A percentile compares a stretch with the other conserved stretches of the same genome.
Conservation (phyloP, 1,140 invertebrate genomes). For the Drosophila pallidifrons region DNA sequence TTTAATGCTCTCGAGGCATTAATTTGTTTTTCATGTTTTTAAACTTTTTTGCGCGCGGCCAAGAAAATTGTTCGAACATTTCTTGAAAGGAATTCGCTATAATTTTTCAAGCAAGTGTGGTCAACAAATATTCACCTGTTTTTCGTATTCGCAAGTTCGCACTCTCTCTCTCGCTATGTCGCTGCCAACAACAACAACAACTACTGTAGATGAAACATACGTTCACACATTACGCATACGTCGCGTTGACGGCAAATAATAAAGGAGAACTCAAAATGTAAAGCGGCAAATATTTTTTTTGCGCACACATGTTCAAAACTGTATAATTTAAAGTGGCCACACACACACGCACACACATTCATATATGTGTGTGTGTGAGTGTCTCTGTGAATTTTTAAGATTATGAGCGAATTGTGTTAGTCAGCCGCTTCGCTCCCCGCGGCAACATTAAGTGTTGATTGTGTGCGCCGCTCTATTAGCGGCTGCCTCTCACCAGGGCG, state of each 20-base stretch:
- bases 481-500: constrained; percentile 38
- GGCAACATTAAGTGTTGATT: constrained; percentile 81
- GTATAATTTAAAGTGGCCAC: constrained; percentile 52
- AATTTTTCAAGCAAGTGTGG: constrained; percentile 51
- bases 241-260: constrained; percentile 46
- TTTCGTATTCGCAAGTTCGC: constrained; percentile 43
- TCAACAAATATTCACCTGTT: constrained; percentile 62
- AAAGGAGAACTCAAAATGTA: constrained; percentile 45
- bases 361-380: constrained; percentile 18
- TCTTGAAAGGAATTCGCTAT: constrained; percentile 32
- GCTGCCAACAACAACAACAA: background rate
- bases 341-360: constrained; percentile 20
- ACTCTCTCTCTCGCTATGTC: constrained; percentile 11
- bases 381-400: constrained; percentile 60
- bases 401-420: constrained; percentile 81
- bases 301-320: constrained; percentile 43
- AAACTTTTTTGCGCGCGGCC: constrained; percentile 17
- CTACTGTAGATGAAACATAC: constrained; percentile 53
- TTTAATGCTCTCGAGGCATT: constrained; percentile 13
- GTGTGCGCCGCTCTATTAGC: constrained; percentile 80
- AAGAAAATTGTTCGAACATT: constrained; percentile 18
- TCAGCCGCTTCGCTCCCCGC: constrained; percentile 55
- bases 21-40: constrained; percentile 43
- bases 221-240: constrained; percentile 74
- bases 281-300: constrained; percentile 50